Evolutionary conservation across 2,888 invertebrate genomes (phyloP), one percentile per base, ranked within the genome.

Genomic region (Cylloceria caligata): DNA sequence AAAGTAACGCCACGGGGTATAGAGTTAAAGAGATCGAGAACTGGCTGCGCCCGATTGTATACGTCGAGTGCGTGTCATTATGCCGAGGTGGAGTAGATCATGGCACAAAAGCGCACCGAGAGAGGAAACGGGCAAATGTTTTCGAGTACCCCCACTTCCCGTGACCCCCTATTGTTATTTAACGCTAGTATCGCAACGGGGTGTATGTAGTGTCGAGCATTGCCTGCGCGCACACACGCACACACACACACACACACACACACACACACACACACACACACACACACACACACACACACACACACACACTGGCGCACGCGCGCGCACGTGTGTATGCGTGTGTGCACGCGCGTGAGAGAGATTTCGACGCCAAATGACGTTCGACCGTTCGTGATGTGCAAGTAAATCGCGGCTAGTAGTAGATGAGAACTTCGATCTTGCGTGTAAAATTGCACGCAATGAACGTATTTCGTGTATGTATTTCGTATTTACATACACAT

Each of bases 11-110:
- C 52, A 62, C 62, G 73, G 73, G 77, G 68, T 52, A 36, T 13
- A 34, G 49, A 52, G 60, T 47, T 42, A 19, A 68, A 55, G 52
- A 67, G 55, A 69, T 81, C 47, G 77, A 2, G 19, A 65, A 42
- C 30, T 57, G 45, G 74, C 49, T 39, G 49, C 47, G 49, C 57
- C 34, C 42, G 42, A 75, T 75, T 60, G 80, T 57, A 69, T 34
- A 65, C 65, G 60, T 52, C 49, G 76, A 76, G 80, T 71, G 62
- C 77, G 62, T 77, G 60, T 78, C 77, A 77, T 73, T 78, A 64
- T 60, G 62, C 67, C 62, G 62, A 73, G 67, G 60, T 64, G 62
- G 73, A 81, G 81, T 77, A 78, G 76, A 73, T 73, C 67, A 57
- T 24, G 24, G 52, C 64, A 73, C 81, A 73, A 73, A 73, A 81